Evolutionary conservation across 2,888 invertebrate genomes (phyloP).

Genomic region (Gortyna flavago): DNA sequence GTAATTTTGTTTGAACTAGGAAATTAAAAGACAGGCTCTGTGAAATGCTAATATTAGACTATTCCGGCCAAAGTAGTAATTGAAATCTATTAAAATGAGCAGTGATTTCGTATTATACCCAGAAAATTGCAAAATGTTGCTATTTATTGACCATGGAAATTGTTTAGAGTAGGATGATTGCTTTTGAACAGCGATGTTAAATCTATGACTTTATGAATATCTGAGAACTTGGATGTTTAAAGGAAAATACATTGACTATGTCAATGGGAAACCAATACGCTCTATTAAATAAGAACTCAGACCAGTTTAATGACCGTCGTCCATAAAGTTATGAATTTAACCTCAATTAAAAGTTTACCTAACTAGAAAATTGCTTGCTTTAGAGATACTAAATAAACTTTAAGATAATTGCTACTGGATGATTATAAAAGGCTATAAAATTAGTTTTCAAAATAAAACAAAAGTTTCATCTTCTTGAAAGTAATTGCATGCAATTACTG

Average conservation of each 20-base stretch:
- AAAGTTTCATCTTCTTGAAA: neutral
- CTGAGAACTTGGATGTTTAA: neutral
- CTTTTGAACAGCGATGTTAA: slow-evolving; percentile 11
- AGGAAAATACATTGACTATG: slow-evolving; percentile 12
- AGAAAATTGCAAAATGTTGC: slow-evolving; percentile 1
- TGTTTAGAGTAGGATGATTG: slow-evolving; percentile 16
- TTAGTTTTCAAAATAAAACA: neutral
- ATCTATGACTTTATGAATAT: slow-evolving; percentile 11
- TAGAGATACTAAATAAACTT: neutral
- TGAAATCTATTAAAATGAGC: slow-evolving; percentile 23
- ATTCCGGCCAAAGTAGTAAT: slow-evolving; percentile 20
- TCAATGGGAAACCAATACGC: neutral
- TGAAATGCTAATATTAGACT: slow-evolving; percentile 27
- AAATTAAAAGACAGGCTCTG: slow-evolving; percentile 17
- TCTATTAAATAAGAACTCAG: neutral
- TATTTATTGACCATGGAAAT: slow-evolving; percentile 18
- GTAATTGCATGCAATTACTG: neutral
- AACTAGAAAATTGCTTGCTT: neutral
- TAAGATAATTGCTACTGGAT: neutral
- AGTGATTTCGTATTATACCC: neutral
- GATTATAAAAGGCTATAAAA: neutral
- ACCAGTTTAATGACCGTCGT: neutral
- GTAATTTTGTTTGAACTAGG: slow-evolving; percentile 26
- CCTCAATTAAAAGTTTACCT: slow-evolving; percentile 4
- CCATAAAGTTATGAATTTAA: slow-evolving; percentile 1